Evolutionary conservation across 2,888 invertebrate genomes (phyloP).

Genomic region (Melanostoma mellinum): DNA sequence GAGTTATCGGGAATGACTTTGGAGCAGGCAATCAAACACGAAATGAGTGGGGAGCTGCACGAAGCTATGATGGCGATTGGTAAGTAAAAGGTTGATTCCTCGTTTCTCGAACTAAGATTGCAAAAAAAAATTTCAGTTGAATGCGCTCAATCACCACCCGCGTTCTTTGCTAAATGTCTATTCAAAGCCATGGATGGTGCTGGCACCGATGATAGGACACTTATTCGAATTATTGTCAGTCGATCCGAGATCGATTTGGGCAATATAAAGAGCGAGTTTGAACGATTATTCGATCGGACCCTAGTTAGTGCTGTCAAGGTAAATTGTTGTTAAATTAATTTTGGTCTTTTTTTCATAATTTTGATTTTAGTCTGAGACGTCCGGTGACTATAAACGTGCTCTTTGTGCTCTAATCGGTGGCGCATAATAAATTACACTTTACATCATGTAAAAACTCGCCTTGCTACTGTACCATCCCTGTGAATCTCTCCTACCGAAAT

Average conservation of each 20-base stretch:
- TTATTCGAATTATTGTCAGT: conserved; percentile 88
- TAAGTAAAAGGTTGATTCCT: conserved; percentile 76
- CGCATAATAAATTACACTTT: conserved; percentile 70
- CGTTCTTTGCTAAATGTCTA: conserved; percentile 87
- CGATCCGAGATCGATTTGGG: conserved; percentile 88
- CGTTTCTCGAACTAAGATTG: neutral
- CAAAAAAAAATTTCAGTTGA: conserved; percentile 84
- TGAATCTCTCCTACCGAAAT: no score
- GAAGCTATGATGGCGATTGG: conserved; percentile 88
- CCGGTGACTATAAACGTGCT: conserved; percentile 84
- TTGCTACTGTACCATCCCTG: no score
- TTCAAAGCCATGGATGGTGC: conserved; percentile 87
- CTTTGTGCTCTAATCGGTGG: conserved; percentile 82
- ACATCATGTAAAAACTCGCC: neutral
- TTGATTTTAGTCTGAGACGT: conserved; percentile 83
- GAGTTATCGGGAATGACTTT: conserved; percentile 88
- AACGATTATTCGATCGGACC: conserved; percentile 87
- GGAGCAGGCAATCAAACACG: conserved; percentile 87
- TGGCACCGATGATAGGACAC: conserved; percentile 88
- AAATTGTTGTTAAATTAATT: conserved; percentile 72
- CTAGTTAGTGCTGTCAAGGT: conserved; percentile 86
- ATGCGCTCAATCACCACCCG: conserved; percentile 86
- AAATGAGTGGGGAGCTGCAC: conserved; percentile 86
- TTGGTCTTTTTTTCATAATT: conserved; percentile 5
- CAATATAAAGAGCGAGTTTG: conserved; percentile 87